Conservation (phyloP, 1,140 invertebrate genomes). For the Conopomorpha cramerella region DNA sequence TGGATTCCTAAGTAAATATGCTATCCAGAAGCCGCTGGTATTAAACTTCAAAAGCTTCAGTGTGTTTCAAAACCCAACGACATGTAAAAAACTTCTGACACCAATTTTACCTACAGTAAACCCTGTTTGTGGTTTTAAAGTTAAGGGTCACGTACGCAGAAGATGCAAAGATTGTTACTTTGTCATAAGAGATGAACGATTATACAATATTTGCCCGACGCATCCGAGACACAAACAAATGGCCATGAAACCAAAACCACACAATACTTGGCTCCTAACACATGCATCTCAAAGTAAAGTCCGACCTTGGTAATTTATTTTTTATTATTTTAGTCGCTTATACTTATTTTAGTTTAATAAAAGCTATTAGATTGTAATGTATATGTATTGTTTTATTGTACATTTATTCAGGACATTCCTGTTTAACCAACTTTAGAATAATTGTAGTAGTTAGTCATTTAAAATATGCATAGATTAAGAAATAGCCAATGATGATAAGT, state of each 20-base stretch:
- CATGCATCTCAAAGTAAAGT: constrained; percentile 69
- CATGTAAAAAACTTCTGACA: constrained; percentile 18
- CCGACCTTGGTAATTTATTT: constrained; percentile 64
- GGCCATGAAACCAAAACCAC: constrained; percentile 65
- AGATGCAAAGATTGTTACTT: constrained; percentile 80
- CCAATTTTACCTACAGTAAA: constrained; percentile 20
- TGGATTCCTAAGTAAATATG: too few relatives aligned
- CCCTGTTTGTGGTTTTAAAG: constrained; percentile 30
- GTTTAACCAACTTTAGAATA: too few relatives aligned
- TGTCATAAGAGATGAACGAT: constrained; percentile 67
- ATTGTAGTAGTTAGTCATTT: too few relatives aligned
- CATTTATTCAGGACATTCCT: too few relatives aligned
- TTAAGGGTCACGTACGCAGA: constrained; percentile 32
- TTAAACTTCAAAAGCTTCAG: too few relatives aligned
- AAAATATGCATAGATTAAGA: too few relatives aligned
- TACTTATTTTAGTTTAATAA: background rate
- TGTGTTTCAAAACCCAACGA: constrained; percentile 14
- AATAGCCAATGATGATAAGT: too few relatives aligned
- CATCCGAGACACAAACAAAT: constrained; percentile 81
- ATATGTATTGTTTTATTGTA: too few relatives aligned
- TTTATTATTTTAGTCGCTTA: too few relatives aligned
- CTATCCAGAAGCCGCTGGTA: too few relatives aligned
- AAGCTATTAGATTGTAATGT: too few relatives aligned
- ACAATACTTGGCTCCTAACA: constrained; percentile 73
- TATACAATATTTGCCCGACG: constrained; percentile 75